Percentiles rank a stretch among this genome's conserved stretches.
phyloP scores from a whole-genome alignment of 2,113 vertebrate genomes.

The Ancistrus triradiatus region DNA sequence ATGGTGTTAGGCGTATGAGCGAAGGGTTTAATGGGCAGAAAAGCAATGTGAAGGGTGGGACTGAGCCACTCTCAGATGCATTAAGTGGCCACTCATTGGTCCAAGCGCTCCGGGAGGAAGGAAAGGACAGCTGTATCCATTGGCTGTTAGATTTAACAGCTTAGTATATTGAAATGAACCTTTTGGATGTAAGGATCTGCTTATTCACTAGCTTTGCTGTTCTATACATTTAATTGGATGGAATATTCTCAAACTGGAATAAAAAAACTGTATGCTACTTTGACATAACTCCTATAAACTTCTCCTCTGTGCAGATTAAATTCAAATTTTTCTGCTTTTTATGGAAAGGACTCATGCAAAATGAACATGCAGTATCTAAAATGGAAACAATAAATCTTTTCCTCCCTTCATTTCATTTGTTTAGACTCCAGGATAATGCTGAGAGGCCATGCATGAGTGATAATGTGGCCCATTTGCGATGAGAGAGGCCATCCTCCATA shows the following conservation, averaged over 20 bases:
- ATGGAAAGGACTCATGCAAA: not conserved
- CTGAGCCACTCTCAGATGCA: slow-evolving; percentile 33
- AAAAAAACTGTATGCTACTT: too few relatives aligned
- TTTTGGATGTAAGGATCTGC: too few relatives aligned
- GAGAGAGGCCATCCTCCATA: slow-evolving; percentile 32
- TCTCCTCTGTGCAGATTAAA: too few relatives aligned
- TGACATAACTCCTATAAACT: too few relatives aligned
- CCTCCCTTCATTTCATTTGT: slow-evolving; percentile 16
- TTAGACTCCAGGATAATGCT: slow-evolving; percentile 23
- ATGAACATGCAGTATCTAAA: slow-evolving; percentile 27
- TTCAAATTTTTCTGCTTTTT: too few relatives aligned
- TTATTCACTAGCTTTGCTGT: not conserved
- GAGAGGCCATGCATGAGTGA: slow-evolving; percentile 11
- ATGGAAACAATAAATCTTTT: slow-evolving; percentile 20
- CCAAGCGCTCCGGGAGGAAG: slow-evolving; percentile 26
- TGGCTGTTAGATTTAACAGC: slow-evolving; percentile 1
- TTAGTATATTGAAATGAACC: too few relatives aligned
- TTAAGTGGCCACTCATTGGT: slow-evolving; percentile 36
- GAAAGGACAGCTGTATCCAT: slow-evolving; percentile 27
- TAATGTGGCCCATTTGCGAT: slow-evolving; percentile 29
- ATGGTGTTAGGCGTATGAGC: slow-evolving; percentile 31
- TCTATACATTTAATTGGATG: too few relatives aligned
- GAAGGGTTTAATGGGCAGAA: slow-evolving; percentile 40
- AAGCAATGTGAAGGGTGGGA: slow-evolving; percentile 5
- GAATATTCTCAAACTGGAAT: too few relatives aligned